Conservation (phyloP, 2,888 invertebrate species). For the Melanargia galathea region DNA sequence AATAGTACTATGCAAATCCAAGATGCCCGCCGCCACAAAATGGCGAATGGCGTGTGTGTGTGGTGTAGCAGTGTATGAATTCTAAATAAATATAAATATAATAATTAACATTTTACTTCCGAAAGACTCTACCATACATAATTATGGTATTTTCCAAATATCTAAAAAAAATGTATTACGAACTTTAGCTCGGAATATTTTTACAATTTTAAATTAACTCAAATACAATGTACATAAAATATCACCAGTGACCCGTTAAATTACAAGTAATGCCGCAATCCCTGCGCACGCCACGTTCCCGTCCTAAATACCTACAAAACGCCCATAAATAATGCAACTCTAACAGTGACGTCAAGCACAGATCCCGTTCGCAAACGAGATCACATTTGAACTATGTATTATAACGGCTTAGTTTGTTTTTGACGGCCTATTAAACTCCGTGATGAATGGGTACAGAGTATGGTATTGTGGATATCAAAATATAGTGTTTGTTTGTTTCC, state of each 20-base stretch:
- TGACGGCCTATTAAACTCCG: constrained; percentile 46
- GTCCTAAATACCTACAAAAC: constrained; percentile 50
- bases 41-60: too few relatives aligned
- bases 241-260: constrained; percentile 22
- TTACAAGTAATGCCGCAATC: constrained; percentile 28
- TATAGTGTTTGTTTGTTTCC: too few relatives aligned
- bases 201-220: neutral
- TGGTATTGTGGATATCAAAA: constrained; percentile 32
- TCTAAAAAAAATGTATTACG: neutral
- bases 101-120: too few relatives aligned
- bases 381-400: constrained; percentile 61
- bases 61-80: too few relatives aligned
- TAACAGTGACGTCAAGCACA: constrained; percentile 70
- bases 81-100: too few relatives aligned
- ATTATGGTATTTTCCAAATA: too few relatives aligned
- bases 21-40: too few relatives aligned
- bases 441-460: constrained; percentile 45
- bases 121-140: too few relatives aligned
- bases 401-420: constrained; percentile 47
- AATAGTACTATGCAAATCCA: too few relatives aligned
- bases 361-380: constrained; percentile 63
- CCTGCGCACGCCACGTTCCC: constrained; percentile 36
- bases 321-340: constrained; percentile 74
- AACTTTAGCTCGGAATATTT: neutral
- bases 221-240: constrained; percentile 7